A percentile compares a stretch with the other conserved stretches of the same genome.
Conservation (phyloP, 2,113 vertebrate genomes). For the Tauraco erythrolophus region DNA sequence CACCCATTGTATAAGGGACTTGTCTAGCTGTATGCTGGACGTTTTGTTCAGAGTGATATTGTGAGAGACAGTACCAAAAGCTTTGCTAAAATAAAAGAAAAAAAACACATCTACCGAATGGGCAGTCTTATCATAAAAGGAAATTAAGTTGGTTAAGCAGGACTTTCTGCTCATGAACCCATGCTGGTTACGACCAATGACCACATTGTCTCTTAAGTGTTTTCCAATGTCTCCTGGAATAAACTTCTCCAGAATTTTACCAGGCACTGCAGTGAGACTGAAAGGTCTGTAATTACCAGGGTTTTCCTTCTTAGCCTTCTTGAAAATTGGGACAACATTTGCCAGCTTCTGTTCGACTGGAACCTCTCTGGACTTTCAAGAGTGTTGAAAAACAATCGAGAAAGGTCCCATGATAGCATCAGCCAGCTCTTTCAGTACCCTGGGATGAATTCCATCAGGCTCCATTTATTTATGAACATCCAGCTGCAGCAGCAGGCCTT, state of each 20-base stretch:
- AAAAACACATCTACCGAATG: not conserved
- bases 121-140: not conserved
- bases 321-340: not conserved
- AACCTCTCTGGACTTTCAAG: not conserved
- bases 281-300: not conserved
- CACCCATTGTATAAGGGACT: not conserved
- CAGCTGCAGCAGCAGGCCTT: not conserved
- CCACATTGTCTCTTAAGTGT: not conserved
- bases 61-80: not conserved
- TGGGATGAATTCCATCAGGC: not conserved
- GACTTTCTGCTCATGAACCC: fast-evolving
- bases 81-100: not conserved
- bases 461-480: not conserved
- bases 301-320: not conserved
- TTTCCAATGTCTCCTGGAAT: not conserved
- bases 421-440: not conserved
- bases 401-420: not conserved
- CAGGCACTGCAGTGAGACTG: not conserved
- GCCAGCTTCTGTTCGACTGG: not conserved
- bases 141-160: not conserved
- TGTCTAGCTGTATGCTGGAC: not conserved
- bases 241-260: not conserved
- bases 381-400: not conserved
- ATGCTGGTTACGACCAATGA: not conserved
- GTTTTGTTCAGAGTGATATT: not conserved